Evolutionary conservation across 2,888 invertebrate species (phyloP).

Genomic region (Cryptus viduatorius): DNA sequence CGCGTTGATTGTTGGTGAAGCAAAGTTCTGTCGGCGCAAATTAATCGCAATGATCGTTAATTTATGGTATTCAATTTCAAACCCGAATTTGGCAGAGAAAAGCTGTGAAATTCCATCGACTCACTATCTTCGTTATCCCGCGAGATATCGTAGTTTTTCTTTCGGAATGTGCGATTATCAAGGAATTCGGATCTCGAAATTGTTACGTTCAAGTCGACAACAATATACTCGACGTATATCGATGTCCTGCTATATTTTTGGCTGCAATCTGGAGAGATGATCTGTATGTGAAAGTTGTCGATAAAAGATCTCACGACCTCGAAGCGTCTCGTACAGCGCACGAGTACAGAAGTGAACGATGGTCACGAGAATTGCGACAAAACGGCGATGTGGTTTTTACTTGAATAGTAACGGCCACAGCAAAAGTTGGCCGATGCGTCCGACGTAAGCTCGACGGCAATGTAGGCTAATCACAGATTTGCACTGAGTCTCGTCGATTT

Average conservation of each 20-base stretch:
- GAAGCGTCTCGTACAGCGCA: not conserved
- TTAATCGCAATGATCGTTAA: no score
- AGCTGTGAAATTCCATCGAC: no score
- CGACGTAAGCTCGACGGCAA: slow-evolving; percentile 71
- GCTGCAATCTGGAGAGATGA: not conserved
- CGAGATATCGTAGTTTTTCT: no score
- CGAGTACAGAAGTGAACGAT: not conserved
- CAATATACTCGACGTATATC: no score
- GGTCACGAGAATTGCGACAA: slow-evolving; percentile 15
- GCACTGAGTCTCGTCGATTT: slow-evolving; percentile 49
- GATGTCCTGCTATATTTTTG: not conserved
- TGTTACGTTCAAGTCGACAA: no score
- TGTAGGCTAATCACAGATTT: slow-evolving; percentile 81
- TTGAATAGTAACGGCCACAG: slow-evolving; percentile 13
- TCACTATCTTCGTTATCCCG: no score
- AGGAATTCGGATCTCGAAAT: no score
- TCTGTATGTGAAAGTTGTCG: slow-evolving; percentile 14
- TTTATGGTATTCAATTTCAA: no score
- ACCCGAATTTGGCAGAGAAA: no score
- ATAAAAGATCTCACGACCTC: not conserved
- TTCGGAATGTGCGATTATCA: no score
- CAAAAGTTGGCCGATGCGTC: slow-evolving; percentile 60
- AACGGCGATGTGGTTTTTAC: slow-evolving; percentile 19
- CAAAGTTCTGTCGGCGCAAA: no score
- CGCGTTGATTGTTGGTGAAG: no score